Evolutionary conservation across 1,140 invertebrate species (phyloP).

Genomic region (Zaprionus capensis): DNA sequence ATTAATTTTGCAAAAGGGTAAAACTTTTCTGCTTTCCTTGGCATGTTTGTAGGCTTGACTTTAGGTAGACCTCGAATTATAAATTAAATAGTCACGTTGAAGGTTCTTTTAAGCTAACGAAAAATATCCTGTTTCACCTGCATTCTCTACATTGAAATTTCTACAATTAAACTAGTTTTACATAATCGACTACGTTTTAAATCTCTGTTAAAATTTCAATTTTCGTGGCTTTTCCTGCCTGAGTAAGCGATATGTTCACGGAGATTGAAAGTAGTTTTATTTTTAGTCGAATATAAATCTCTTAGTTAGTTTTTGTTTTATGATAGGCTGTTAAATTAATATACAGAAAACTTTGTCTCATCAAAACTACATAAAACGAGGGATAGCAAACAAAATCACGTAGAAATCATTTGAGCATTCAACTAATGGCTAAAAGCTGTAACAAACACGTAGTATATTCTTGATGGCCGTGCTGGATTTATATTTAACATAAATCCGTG

Average conservation of each 20-base stretch:
- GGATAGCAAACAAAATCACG: conserved; percentile 26
- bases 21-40: conserved; percentile 32
- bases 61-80: conserved; percentile 48
- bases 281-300: neutral
- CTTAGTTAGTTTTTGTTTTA: conserved; percentile 9
- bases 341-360: conserved; percentile 42
- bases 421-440: conserved; percentile 33
- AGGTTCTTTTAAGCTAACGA: conserved; percentile 10
- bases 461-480: conserved; percentile 56
- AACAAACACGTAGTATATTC: conserved; percentile 29
- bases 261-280: neutral
- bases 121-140: neutral
- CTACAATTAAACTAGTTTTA: too few relatives aligned
- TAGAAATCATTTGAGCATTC: conserved; percentile 15
- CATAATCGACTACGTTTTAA: too few relatives aligned
- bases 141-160: neutral
- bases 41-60: conserved; percentile 9
- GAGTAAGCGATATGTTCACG: neutral
- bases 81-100: conserved; percentile 55
- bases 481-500: conserved; percentile 63
- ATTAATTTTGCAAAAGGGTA: conserved; percentile 66
- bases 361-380: conserved; percentile 41
- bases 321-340: conserved; percentile 28
- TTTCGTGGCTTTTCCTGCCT: neutral
- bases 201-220: neutral